Percentiles rank a stretch among this genome's conserved stretches.
Conservation (phyloP, 2,888 invertebrate species). For the Drosophila mettleri region DNA sequence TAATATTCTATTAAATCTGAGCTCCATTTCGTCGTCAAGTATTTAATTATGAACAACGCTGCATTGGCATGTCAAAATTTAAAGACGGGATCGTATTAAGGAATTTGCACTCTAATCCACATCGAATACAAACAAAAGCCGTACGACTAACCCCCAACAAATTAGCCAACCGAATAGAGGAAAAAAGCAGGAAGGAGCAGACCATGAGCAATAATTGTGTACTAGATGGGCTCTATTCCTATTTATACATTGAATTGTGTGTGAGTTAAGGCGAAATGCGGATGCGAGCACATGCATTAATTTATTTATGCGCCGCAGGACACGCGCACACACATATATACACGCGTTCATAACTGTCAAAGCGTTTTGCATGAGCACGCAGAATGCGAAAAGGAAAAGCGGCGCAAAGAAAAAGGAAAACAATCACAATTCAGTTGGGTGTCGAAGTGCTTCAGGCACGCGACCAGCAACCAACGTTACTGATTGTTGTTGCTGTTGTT, state of each 20-base stretch:
- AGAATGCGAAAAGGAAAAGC: constrained; percentile 48
- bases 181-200: constrained; percentile 11
- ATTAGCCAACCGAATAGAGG: constrained; percentile 37
- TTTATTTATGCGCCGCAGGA: constrained; percentile 74
- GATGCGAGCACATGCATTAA: constrained; percentile 61
- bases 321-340: constrained; percentile 32
- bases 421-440: constrained; percentile 83
- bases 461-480: constrained; percentile 80
- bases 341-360: constrained; percentile 48
- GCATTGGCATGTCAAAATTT: constrained; percentile 35
- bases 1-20: constrained; percentile 18
- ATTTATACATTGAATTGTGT: constrained; percentile 37
- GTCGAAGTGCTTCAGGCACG: constrained; percentile 85
- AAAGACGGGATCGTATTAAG: constrained; percentile 60
- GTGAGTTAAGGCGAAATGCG: constrained; percentile 57
- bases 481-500: constrained; percentile 47
- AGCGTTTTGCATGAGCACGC: constrained; percentile 65
- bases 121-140: constrained; percentile 44
- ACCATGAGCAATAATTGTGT: constrained; percentile 48
- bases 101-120: constrained; percentile 70
- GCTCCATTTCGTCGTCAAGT: constrained; percentile 20
- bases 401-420: constrained; percentile 51
- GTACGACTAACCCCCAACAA: constrained; percentile 67
- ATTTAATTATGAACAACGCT: constrained; percentile 13
- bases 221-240: constrained; percentile 19